phyloP scores from a whole-genome alignment of 2,888 invertebrate genomes.

The Clivina fossor region DNA sequence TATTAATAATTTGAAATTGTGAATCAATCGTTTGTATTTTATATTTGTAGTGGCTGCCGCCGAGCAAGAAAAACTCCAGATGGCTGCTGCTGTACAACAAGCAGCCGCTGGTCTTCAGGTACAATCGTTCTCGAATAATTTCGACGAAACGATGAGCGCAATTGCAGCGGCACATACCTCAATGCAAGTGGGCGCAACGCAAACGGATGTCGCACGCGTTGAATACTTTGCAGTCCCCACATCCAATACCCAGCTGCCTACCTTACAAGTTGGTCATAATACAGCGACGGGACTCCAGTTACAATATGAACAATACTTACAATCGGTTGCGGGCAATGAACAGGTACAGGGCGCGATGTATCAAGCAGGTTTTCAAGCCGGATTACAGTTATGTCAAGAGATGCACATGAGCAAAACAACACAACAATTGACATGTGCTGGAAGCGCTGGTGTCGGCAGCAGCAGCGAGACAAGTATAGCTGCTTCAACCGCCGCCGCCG shows the following conservation, averaged over 20 bases:
- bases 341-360: constrained; percentile 45
- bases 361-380: constrained; percentile 53
- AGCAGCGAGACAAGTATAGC: constrained; percentile 47
- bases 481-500: constrained; percentile 45
- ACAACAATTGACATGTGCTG: no score
- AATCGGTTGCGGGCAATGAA: constrained; percentile 48
- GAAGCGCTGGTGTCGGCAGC: no score
- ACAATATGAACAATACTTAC: constrained; percentile 54
- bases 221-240: constrained; percentile 55
- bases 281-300: constrained; percentile 40
- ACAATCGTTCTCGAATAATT: constrained; percentile 49
- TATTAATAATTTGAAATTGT: constrained; percentile 15
- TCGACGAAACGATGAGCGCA: constrained; percentile 53
- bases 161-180: constrained; percentile 47
- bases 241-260: constrained; percentile 38
- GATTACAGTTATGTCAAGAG: constrained; percentile 46
- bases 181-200: constrained; percentile 48
- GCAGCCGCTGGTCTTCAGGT: constrained; percentile 44
- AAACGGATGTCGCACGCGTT: constrained; percentile 52
- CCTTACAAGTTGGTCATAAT: constrained; percentile 45
- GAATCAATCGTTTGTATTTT: not conserved
- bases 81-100: constrained; percentile 36
- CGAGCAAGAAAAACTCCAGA: constrained; percentile 38
- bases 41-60: constrained; percentile 35
- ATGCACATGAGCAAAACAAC: constrained; percentile 29